Base-by-base conservation (phyloP, 2,113 vertebrate species). In the Scolopax mira region DNA sequence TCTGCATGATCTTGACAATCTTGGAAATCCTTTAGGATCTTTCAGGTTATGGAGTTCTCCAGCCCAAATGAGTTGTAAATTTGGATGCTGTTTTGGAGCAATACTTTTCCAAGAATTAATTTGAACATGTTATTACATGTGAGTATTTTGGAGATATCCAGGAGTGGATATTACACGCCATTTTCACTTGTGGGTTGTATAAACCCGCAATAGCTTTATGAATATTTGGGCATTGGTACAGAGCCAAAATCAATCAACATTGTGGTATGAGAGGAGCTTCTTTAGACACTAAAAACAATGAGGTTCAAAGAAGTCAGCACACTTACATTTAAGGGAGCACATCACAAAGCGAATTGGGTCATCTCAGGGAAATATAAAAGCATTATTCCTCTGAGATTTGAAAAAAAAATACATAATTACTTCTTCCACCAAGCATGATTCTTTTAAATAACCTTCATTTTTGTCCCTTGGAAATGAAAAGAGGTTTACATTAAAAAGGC, bases 401-500 rank as follows among this genome's bases (percentile, higher is more conserved):
- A 93, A 97, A 97, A 93, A 88, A 96, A 98, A 98, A 94, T 92
- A 97, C 92, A 91, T 98, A 98, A 98, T 98, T 98, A 98, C 97
- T 98, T 97, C 97, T 98, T 97, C 95, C 62, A 97, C 96, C 96
- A 94, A 97, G 97, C 93, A 95, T 94, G 97, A 96, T 97, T 98
- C 97, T 98, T 98, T 98, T 97, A 97, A 98, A 98, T 98, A 97
- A 97, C 97, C 97, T 97, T 98, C 97, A 97, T 98, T 98, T 98
- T 96, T 97, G 96, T 98, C 94, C 96, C 94, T 96, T 97, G 91
- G 95, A 98, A 98, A 98, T 97, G 97, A 98, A 98, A 98, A 98
- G 97, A 98, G 97, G 97, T 98, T 98, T 98, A 97, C 97, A 98
- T 98, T 97, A 97, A 98, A 97, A 97, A 98, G 95, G 94, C 96